Percentiles rank a stretch among this genome's conserved stretches.
Conservation (phyloP, 2,797 vertebrate genomes). For the Eulemur mongoz region DNA sequence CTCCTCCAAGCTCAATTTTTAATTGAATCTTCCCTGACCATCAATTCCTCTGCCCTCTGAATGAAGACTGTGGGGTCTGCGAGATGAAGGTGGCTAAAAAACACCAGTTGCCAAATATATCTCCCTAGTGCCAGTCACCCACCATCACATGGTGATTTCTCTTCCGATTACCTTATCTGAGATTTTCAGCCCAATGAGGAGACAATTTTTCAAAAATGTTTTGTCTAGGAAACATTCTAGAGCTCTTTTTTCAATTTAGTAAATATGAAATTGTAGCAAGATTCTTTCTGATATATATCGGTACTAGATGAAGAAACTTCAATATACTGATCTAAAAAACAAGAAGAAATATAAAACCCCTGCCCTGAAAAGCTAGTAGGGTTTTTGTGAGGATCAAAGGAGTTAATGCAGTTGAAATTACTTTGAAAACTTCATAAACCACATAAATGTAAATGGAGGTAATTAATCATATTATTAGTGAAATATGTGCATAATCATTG, state of each 20-base stretch:
- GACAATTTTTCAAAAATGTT: background rate
- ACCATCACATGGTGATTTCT: constrained; percentile 11
- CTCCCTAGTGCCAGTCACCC: background rate
- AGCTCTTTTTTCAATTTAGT: background rate
- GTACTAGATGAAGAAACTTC: background rate
- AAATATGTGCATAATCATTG: background rate
- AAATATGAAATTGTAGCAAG: background rate
- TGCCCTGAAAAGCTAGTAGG: background rate
- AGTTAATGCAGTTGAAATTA: background rate
- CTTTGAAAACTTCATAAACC: background rate
- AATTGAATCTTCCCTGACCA: background rate
- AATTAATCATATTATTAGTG: constrained; percentile 8
- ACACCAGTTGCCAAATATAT: constrained; percentile 22
- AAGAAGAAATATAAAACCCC: background rate
- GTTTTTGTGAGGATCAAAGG: background rate
- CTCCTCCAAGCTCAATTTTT: constrained; percentile 22
- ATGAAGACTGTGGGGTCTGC: background rate
- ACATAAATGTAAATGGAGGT: background rate
- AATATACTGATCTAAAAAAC: background rate
- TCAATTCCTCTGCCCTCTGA: constrained; percentile 24
- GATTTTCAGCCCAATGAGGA: background rate
- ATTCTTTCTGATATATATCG: background rate
- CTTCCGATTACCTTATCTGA: constrained; percentile 56
- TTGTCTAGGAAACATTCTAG: background rate
- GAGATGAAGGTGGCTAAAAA: constrained; percentile 50